Evolutionary conservation across 2,797 vertebrate genomes (phyloP).

Genomic region (Alauda arvensis): DNA sequence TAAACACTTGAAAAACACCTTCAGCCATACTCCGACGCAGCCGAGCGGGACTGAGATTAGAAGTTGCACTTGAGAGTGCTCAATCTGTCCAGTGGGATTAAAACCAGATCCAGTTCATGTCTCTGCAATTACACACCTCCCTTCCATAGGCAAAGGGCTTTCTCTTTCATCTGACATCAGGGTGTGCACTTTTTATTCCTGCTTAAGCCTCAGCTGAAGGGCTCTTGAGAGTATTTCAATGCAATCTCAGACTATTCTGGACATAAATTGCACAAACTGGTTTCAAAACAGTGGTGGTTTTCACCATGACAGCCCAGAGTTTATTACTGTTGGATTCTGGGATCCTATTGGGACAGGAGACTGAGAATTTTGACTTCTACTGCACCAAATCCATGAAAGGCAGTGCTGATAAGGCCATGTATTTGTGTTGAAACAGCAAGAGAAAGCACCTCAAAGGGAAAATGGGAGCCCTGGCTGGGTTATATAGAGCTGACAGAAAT

Average conservation of each 20-base stretch:
- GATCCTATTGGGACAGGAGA: not conserved
- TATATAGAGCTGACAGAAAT: too few relatives aligned
- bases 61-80: slow-evolving; percentile 32
- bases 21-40: slow-evolving; percentile 11
- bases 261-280: slow-evolving; percentile 25
- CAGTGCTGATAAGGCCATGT: not conserved
- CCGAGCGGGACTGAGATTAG: slow-evolving; percentile 19
- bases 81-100: slow-evolving; percentile 35
- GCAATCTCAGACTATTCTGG: not conserved
- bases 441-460: not conserved
- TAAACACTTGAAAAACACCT: slow-evolving; percentile 64
- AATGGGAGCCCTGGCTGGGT: not conserved
- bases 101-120: slow-evolving; percentile 38
- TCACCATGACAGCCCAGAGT: not conserved
- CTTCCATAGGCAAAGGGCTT: not conserved
- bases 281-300: slow-evolving; percentile 43
- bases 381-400: not conserved
- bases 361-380: not conserved
- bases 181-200: not conserved
- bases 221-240: slow-evolving; percentile 18
- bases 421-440: not conserved
- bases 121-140: slow-evolving; percentile 57
- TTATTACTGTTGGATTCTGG: slow-evolving; percentile 17
- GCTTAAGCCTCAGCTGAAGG: not conserved
- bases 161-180: slow-evolving; percentile 48